Base-by-base conservation (phyloP, 2,797 vertebrate species). In the Emydoidea blandingii region DNA sequence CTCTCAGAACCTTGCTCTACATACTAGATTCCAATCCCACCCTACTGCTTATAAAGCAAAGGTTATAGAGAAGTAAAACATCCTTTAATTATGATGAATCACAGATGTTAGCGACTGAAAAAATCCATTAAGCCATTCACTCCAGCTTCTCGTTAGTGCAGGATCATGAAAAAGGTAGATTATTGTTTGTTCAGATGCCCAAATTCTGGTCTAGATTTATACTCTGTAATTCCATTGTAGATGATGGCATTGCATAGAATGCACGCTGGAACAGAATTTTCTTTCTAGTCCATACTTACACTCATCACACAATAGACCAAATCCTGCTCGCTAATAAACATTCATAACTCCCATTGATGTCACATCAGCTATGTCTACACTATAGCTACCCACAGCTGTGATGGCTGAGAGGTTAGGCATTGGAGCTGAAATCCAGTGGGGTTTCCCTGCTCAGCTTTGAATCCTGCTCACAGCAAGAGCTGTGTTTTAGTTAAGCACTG, bases 21-120 rank as follows among this genome's bases (percentile, higher is more conserved):
- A 21, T 19, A 41, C 21, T 37, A 41, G 21, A 72, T 72, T 37
- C n/a, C 18, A 41, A 62, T 34, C 57, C 19, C n/a, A 19, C 10
- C 29, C 37, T 85, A 56, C 6, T 37, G 1, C 21, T 82, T 92
- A 53, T 80, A 65, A 19, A 29, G 16, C 1, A 91, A 91, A 87
- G 84, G 23, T n/a, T 12, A 49, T 62, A 14, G 81, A 88, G 85
- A 91, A 74, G 0, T 50, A 84, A 44, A 85, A 74, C 27, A 86
- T 41, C 12, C 16, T 5, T 34, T 29, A 56, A 47, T 59, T 83
- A 19, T 1, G 4, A 31, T 92, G 94, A 90, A 47, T 11, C 12
- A 23, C n/a, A 12, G 25, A 4, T 1, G 0, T 16, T 62, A 12
- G 2, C 25, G 9, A 23, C 29, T 34, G 37, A 19, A 54, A 86